These are phyloP conservation scores for Melanotaenia boesemani DNA, from an alignment of 2,797 vertebrate species.

Conservation along the genomic window DNA sequence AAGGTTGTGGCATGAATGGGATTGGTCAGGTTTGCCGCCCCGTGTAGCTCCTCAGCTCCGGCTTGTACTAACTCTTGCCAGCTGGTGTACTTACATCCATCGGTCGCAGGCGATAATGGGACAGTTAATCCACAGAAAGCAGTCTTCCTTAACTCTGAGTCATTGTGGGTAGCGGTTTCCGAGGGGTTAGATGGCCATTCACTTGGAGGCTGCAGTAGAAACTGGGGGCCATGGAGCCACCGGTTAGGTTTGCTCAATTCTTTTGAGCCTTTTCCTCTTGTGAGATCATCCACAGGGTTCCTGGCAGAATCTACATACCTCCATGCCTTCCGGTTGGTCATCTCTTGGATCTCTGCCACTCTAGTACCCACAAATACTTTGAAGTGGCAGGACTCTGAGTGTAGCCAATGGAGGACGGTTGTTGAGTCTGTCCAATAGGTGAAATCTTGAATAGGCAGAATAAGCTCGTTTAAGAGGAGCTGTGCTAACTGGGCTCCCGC, in stretches of 20 bases:
- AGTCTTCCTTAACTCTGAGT: background rate
- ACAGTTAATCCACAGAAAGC: background rate
- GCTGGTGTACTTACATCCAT: background rate
- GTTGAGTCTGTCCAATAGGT: background rate
- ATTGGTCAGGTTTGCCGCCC: background rate
- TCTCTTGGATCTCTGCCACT: background rate
- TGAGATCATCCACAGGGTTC: background rate
- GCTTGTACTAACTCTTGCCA: background rate
- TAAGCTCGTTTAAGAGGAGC: background rate
- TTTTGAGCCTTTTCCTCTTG: background rate
- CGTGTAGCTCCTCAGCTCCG: background rate
- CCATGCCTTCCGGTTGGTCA: background rate
- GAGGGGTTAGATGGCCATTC: background rate
- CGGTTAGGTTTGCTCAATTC: background rate
- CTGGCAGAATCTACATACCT: background rate
- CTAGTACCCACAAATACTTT: background rate
- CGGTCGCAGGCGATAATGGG: background rate
- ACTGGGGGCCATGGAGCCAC: background rate
- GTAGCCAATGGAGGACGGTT: background rate
- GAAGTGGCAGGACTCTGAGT: background rate
- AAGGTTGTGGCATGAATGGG: background rate
- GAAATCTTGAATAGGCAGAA: background rate
- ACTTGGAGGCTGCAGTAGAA: background rate
- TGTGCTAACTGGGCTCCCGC: background rate
- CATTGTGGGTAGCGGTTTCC: background rate